phyloP scores from a whole-genome alignment of 2,797 vertebrate species.

The Otolemur crassicaudatus region DNA sequence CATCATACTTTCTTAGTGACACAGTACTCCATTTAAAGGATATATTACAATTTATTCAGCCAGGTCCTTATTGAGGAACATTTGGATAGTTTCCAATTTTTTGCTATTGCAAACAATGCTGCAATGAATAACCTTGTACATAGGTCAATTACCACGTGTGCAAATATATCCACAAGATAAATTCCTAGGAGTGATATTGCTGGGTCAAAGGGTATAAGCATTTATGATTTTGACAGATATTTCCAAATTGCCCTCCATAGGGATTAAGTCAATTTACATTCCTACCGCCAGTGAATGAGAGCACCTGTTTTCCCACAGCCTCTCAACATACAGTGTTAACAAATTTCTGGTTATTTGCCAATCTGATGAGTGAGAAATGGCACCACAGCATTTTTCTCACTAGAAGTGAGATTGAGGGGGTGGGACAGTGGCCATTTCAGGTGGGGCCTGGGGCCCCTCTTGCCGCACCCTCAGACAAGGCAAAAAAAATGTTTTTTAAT shows the following conservation, averaged over 20 bases:
- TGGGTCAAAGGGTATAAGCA: conserved; percentile 36
- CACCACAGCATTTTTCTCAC: conserved; percentile 43
- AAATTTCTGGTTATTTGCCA: conserved; percentile 51
- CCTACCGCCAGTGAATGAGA: conserved; percentile 13
- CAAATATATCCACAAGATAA: background rate
- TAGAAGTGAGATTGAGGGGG: background rate
- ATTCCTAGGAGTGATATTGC: conserved; percentile 39
- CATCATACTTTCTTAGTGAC: conserved; percentile 30
- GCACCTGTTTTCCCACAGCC: conserved; percentile 62
- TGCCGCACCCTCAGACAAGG: too few species aligned
- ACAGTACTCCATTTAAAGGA: conserved; percentile 26
- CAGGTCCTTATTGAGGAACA: background rate
- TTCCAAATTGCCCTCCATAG: conserved; percentile 28
- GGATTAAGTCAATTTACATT: conserved; percentile 67
- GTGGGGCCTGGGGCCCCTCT: too few species aligned
- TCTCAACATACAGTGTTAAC: conserved; percentile 7
- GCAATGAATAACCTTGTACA: background rate
- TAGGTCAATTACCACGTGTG: background rate
- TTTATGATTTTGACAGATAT: conserved; percentile 54
- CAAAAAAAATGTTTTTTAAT: too few species aligned
- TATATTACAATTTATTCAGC: conserved; percentile 45
- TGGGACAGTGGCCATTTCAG: too few species aligned
- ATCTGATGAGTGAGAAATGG: conserved; percentile 14
- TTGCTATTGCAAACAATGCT: conserved; percentile 40
- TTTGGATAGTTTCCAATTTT: conserved; percentile 3